These are phyloP conservation scores for Pelobates fuscus DNA, from an alignment of 2,113 vertebrate species.

Conservation along the genomic window DNA sequence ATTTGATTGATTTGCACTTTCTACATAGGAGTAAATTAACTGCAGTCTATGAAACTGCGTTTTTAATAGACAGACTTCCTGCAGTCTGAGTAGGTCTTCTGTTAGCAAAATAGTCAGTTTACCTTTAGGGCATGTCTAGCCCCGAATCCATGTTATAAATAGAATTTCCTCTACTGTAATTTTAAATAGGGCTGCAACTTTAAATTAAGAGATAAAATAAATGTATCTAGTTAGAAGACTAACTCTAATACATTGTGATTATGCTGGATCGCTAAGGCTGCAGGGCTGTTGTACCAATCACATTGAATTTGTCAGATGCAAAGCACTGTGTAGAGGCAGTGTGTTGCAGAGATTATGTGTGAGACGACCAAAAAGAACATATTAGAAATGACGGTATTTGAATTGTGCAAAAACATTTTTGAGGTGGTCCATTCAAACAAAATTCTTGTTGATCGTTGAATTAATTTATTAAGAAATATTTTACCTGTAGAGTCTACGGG, in stretches of 20 bases:
- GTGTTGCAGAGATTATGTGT: not conserved
- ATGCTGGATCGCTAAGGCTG: not conserved
- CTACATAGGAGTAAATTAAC: no score
- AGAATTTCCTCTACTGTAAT: not conserved
- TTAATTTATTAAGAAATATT: no score
- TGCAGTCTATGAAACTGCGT: no score
- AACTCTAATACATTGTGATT: constrained; percentile 30
- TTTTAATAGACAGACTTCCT: no score
- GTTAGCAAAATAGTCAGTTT: no score
- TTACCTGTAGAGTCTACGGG: no score
- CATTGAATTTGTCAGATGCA: constrained; percentile 20
- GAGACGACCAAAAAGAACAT: not conserved
- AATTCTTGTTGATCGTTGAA: no score
- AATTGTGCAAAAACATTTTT: no score
- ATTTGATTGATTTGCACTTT: no score
- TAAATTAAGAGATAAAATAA: not conserved
- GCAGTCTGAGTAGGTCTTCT: no score
- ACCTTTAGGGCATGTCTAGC: not conserved
- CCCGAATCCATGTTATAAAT: not conserved
- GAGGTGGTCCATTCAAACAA: no score
- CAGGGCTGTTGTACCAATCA: constrained; percentile 24
- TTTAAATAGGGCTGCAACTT: not conserved
- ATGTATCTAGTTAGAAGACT: not conserved
- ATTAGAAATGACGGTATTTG: no score
- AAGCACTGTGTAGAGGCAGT: not conserved